Evolutionary conservation across 2,113 vertebrate genomes (phyloP).

Genomic region (Poeciliopsis turrubarensis): DNA sequence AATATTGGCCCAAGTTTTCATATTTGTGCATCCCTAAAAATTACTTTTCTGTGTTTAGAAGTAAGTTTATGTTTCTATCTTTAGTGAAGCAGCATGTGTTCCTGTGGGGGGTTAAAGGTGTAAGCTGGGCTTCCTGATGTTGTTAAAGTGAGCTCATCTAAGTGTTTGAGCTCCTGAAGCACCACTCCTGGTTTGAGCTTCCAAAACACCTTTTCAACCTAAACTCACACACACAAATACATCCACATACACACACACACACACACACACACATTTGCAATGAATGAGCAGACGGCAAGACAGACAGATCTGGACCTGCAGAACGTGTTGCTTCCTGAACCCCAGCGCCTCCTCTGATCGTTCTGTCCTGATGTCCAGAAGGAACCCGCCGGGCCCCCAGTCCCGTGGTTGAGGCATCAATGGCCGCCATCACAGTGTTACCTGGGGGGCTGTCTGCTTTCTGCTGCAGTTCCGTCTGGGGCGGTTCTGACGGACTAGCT

Average conservation of each 20-base stretch:
- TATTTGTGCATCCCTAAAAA: too few relatives aligned
- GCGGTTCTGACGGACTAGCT: constrained; percentile 44
- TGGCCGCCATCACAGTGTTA: constrained; percentile 9
- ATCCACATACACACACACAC: background rate
- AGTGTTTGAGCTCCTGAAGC: background rate
- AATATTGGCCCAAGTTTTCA: too few relatives aligned
- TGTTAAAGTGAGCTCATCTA: background rate
- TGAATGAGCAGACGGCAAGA: constrained; percentile 25
- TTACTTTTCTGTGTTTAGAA: too few relatives aligned
- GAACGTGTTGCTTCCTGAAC: constrained; percentile 57
- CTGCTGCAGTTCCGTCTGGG: constrained; percentile 56
- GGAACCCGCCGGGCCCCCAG: constrained; percentile 12
- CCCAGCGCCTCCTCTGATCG: constrained; percentile 43
- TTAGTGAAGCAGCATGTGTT: too few relatives aligned
- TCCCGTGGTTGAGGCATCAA: constrained; percentile 6
- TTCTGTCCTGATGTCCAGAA: constrained; percentile 20
- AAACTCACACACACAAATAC: constrained; percentile 5
- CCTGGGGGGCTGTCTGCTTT: constrained; percentile 54
- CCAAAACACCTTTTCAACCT: constrained; percentile 10
- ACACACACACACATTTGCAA: constrained; percentile 34
- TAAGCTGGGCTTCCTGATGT: background rate
- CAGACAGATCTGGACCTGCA: constrained; percentile 3
- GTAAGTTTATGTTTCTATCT: too few relatives aligned
- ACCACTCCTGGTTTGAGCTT: constrained; percentile 1
- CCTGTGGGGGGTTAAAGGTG: too few relatives aligned